phyloP scores from a whole-genome alignment of 2,797 vertebrate genomes.

The Gadopsis bispinosus region DNA sequence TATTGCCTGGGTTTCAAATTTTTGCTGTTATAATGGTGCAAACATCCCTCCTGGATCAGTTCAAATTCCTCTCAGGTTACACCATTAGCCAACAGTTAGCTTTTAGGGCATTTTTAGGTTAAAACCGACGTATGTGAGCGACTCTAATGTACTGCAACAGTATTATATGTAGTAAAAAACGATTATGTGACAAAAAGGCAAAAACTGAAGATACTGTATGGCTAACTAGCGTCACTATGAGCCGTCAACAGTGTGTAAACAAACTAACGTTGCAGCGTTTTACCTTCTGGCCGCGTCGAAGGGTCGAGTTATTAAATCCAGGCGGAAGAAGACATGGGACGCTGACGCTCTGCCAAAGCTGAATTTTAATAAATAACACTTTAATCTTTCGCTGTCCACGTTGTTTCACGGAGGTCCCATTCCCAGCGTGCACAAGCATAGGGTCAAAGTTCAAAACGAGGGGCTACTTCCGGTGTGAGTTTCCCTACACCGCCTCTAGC shows the following conservation, averaged over 20 bases:
- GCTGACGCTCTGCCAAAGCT: accelerated
- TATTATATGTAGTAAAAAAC: neutral
- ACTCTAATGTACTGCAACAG: neutral
- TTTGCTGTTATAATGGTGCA: neutral
- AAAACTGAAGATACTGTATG: neutral
- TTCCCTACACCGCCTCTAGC: conserved; percentile 57
- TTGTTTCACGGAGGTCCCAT: conserved; percentile 45
- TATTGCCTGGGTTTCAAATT: neutral
- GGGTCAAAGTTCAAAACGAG: conserved; percentile 62
- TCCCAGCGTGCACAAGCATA: conserved; percentile 45
- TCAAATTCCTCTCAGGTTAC: too few relatives aligned
- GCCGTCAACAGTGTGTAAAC: conserved; percentile 48
- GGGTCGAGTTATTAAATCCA: conserved; percentile 5
- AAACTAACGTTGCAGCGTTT: conserved; percentile 37
- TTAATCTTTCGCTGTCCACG: conserved; percentile 58
- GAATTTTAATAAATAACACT: neutral
- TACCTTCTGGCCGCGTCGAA: conserved; percentile 38
- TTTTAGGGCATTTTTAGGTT: neutral
- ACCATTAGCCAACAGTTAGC: conserved; percentile 2
- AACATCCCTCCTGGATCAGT: neutral
- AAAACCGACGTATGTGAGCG: neutral
- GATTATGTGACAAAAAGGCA: too few relatives aligned
- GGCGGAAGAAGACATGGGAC: neutral
- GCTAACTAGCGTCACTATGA: neutral
- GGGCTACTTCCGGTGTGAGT: conserved; percentile 26